Base-by-base conservation (phyloP, 2,113 vertebrate species). In the Monopterus albus region DNA sequence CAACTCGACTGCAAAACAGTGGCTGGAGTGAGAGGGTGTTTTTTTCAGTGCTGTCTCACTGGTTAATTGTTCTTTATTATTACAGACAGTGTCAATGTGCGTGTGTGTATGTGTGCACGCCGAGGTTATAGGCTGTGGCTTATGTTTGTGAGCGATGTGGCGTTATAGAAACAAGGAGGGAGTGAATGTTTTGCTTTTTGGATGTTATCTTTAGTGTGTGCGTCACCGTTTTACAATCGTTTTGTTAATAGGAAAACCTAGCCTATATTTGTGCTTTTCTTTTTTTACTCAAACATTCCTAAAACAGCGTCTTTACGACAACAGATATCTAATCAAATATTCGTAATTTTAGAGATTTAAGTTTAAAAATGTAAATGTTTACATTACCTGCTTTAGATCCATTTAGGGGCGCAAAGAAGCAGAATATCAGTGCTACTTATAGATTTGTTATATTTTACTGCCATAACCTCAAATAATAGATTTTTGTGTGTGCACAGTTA, bases 141-240 rank as follows among this genome's bases (percentile, higher is more conserved):
- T 42, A n/a, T 59, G 63, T 72, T 70, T 75, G 81, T 79, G 74
- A 43, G 76, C 3, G 28, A 56, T 47, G 53, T n/a, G 53, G 73
- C 33, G 26, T 66, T 52, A 43, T 57, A 56, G 64, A 73, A 53
- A 72, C 60, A 84, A 82, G 61, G 60, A 77, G 76, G 66, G 69
- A 73, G 75, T 71, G 55, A 58, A 63, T 43, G 3, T 66, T 74
- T 72, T 52, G 67, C 53, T 71, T 74, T 45, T 70, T 38, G 35
- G 26, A 38, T 65, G 38, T 65, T 59, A 78, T 60, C 33, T 57
- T 57, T 23, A 68, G 23, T 67, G 55, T 46, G 55, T 39, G 45
- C 75, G 60, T 57, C 67, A 70, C 64, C 49, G 58, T 77, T 80
- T 85, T 55, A 76, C 40, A 62, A 61, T 46, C 25, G 21, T 26